Base-by-base conservation (phyloP, 2,888 invertebrate species). In the Rapana venosa region DNA sequence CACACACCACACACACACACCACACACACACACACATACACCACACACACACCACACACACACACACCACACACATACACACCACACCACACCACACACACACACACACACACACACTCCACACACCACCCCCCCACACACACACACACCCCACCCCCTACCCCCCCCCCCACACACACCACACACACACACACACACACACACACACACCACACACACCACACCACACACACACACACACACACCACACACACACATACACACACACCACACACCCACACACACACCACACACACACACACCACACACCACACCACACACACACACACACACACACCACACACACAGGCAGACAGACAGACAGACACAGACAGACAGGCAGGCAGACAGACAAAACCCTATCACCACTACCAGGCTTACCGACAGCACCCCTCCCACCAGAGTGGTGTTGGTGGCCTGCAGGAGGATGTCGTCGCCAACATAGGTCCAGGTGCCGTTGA, bases 371-470 rank as follows among this genome's bases (percentile, higher is more conserved):
- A 74, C 74, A 74, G 8, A 74, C 74, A 74, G 0, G 5, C n/a
- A 26, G 4, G n/a, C 66, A 17, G 66, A 66, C 66, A 66, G 26
- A 66, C 22, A 17, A 66, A 6, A 77, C 74, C 1, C 17, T 17
- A 1, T 20, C 20, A 79, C 26, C 13, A n/a, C 13, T n/a, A n/a
- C 13, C n/a, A 79, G 30, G 20, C 11, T 90, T 90, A 93, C 93
- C 87, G 91, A 86, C 47, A 93, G 32, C 32, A 92, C 85, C 8
- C 93, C 93, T 1, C 91, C 91, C n/a, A 88, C 86, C 30, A 93
- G 90, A 17, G 93, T 93, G 22, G 84, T 81, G 83, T 93, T 93
- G 87, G 92, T 92, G 1, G 81, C 86, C 11, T 91, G 89, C 0
- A 93, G 90, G 36, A 91, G 90, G 15, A 93, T 90, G 86, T 93